Conservation (phyloP, 2,797 vertebrate genomes). For the Iguana delicatissima region DNA sequence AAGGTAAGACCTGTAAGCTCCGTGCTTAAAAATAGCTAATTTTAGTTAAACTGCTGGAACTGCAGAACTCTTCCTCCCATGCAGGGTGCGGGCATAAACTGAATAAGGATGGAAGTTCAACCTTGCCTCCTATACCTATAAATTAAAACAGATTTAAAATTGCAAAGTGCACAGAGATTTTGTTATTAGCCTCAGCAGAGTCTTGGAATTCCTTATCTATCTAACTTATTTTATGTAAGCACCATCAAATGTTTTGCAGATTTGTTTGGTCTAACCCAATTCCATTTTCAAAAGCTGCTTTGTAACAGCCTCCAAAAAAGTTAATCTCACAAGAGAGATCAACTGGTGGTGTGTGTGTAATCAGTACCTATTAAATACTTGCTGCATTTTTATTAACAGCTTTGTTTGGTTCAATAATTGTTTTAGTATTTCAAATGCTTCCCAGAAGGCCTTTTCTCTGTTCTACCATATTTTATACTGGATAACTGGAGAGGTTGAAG, state of each 20-base stretch:
- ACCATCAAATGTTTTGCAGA: conserved; percentile 50
- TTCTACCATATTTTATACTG: neutral
- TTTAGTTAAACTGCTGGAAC: neutral
- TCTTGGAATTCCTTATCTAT: conserved; percentile 49
- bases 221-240: conserved; percentile 68
- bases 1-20: neutral
- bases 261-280: conserved; percentile 49
- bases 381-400: conserved; percentile 30
- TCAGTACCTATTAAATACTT: conserved; percentile 20
- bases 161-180: conserved; percentile 45
- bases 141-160: conserved; percentile 57
- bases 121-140: conserved; percentile 26
- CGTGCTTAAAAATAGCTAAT: neutral
- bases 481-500: neutral
- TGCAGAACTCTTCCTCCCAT: neutral
- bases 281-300: conserved; percentile 50
- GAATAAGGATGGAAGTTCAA: too few relatives aligned
- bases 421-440: neutral
- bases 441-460: neutral
- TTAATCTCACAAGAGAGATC: conserved; percentile 46
- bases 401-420: neutral
- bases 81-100: too few relatives aligned
- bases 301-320: conserved; percentile 24
- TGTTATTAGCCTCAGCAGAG: conserved; percentile 38
- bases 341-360: conserved; percentile 6